Base-by-base conservation (phyloP, 2,888 invertebrate species). In the Cyclophora punctaria region DNA sequence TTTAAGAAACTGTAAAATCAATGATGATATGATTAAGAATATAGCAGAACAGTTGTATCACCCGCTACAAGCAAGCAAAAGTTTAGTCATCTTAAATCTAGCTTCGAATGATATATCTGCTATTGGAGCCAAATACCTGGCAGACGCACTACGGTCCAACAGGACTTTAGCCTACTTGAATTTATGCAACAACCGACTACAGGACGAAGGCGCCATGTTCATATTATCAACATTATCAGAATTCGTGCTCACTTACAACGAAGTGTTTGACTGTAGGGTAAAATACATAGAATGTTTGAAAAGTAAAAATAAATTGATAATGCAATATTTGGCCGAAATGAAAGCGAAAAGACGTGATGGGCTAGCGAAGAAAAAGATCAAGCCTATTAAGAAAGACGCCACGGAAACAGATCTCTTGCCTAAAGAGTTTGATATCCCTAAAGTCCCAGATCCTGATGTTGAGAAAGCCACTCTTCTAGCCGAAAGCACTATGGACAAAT, bases 81-180 rank as follows among this genome's bases (percentile, higher is more conserved):
- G 63, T 2, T 53, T 85, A 44, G 49, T 52, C 0, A 52, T 68
- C n/a, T 56, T 84, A 0, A 83, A 80, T 56, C 51, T 85, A 37
- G 61, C 80, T 2, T 66, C 75, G 0, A 84, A 85, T 48, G 66
- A 46, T 47, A 78, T 85, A 5, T 76, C 80, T 1, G 75, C 83
- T 57, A 5, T 52, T 0, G 83, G 83, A 1, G 73, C 63, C 0
- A 64, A 60, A 35, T 56, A 56, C 51, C 49, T 84, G 46, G 73
- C 69, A 2, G 54, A 72, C 2, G 67, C 66, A 0, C 48, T 84
- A 3, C 62, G 78, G 48, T 53, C 71, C 0, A 85, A 84, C 48
- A 66, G 77, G 50, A 60, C 66, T 3, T 51, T 85, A 2, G 49
- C 52, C 6, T 83, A 81, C 50, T 47, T 84, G 7, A 83, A 80